phyloP scores from a whole-genome alignment of 1,140 invertebrate species.

The Carcinoscorpius rotundicauda region DNA sequence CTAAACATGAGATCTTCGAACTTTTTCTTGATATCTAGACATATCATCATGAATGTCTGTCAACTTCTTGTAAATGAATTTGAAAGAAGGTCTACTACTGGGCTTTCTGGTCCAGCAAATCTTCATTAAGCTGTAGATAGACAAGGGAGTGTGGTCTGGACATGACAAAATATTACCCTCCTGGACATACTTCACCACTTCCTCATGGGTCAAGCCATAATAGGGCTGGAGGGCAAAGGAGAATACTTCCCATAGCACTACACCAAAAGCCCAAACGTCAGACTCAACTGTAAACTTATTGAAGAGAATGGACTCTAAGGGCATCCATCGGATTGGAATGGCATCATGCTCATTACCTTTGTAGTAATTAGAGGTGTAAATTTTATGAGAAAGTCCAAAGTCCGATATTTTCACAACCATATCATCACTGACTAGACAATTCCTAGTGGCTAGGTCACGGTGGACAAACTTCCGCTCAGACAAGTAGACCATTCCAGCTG shows the following conservation, averaged over 20 bases:
- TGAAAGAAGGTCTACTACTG: conserved; percentile 58
- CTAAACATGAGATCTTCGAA: conserved; percentile 17
- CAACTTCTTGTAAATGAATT: no score
- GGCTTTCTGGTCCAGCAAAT: conserved; percentile 81
- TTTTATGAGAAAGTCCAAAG: conserved; percentile 84
- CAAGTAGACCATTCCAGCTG: conserved; percentile 87
- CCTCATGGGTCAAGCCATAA: conserved; percentile 86
- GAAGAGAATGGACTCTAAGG: conserved; percentile 81
- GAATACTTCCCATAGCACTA: conserved; percentile 88
- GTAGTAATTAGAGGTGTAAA: conserved; percentile 48
- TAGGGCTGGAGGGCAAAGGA: conserved; percentile 82
- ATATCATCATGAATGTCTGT: no score
- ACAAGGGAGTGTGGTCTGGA: conserved; percentile 77
- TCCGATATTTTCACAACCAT: conserved; percentile 94
- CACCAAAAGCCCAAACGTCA: conserved; percentile 86
- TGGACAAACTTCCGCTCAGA: conserved; percentile 91
- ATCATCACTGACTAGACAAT: conserved; percentile 84
- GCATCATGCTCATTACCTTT: conserved; percentile 60
- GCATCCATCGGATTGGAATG: conserved; percentile 89
- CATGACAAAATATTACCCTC: conserved; percentile 72
- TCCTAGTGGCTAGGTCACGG: conserved; percentile 83
- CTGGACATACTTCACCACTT: conserved; percentile 83
- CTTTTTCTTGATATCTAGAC: conserved; percentile 11
- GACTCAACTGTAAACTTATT: conserved; percentile 86
- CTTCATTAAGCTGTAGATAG: conserved; percentile 82